Evolutionary conservation across 37 sponge, comb jelly and placozoan genomes (phyloP), one percentile per base, ranked within the genome.

Genomic region (Ephydatia muelleri): DNA sequence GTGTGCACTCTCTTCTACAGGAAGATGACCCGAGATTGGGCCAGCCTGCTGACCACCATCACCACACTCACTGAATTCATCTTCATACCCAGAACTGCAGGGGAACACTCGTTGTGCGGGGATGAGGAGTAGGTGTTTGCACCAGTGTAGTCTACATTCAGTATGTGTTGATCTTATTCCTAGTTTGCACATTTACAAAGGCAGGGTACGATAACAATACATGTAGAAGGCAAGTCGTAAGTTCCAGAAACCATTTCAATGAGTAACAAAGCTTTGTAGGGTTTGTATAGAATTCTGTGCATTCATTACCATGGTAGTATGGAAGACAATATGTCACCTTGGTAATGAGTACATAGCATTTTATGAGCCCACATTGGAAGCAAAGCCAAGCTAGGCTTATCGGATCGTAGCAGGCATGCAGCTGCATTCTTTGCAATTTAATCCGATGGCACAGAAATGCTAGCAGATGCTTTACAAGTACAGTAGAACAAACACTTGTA

Each of bases 21-120:
- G 87, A 73, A 32, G 87, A 87, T 75, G 87, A 87, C 82, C 87
- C 87, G 11, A 87, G 82, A 68, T 68, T 87, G 39, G 12, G 69
- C 1, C 57, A 57, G 57, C 19, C 57, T 11, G 12, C 6, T 57
- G 19, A 57, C 1, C 57, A 57, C 57, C 57, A 57, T 16, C 57
- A 57, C 57, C 57, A 57, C 57, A 19, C 57, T 57, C 57, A 57
- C 57, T 57, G 57, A 57, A 14, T 57, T 14, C 57, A 57, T 21
- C 9, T 21, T 11, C 1, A 14, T 11, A 19, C 1, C 57, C 16
- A 43, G 9, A 57, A 57, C 57, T 14, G 19, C 57, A 19, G 57
- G 57, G 57, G 16, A 21, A 14, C 57, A 57, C 57, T 1, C 16
- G 57, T 13, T n/a, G 16, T 57, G 57, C 19, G 16, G 43, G 6